Evolutionary conservation across 2,113 vertebrate species (phyloP).

Genomic region (Struthio camelus): DNA sequence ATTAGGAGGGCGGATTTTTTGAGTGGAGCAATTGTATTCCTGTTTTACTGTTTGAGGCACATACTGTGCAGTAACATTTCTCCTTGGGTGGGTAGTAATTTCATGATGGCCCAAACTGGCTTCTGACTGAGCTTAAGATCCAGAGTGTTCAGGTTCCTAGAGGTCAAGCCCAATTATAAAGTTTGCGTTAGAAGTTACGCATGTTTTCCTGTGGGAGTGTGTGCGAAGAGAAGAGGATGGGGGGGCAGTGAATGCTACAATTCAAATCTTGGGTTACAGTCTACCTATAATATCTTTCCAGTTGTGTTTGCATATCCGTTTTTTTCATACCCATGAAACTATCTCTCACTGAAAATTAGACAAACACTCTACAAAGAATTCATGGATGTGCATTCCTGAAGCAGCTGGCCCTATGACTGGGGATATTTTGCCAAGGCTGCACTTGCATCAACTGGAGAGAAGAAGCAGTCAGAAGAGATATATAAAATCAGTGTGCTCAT

Average conservation of each 20-base stretch:
- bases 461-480: slow-evolving; percentile 32
- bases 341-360: neutral
- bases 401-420: neutral
- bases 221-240: neutral
- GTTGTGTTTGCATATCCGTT: neutral
- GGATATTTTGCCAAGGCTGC: neutral
- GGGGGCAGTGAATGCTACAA: slow-evolving; percentile 6
- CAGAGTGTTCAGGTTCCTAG: neutral
- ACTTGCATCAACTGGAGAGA: neutral
- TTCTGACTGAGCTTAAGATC: slow-evolving; percentile 1
- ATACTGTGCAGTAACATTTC: neutral
- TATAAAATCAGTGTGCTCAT: neutral
- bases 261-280: slow-evolving; percentile 30
- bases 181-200: neutral
- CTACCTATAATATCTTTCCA: slow-evolving; percentile 13
- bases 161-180: neutral
- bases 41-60: slow-evolving; percentile 10
- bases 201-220: neutral
- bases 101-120: neutral
- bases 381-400: neutral
- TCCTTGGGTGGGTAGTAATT: neutral
- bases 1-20: neutral
- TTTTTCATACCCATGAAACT: neutral
- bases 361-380: neutral
- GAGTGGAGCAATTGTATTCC: neutral